Percentiles rank a stretch among this genome's conserved stretches.
phyloP scores from a whole-genome alignment of 2,797 vertebrate genomes.

The Podargus strigoides region DNA sequence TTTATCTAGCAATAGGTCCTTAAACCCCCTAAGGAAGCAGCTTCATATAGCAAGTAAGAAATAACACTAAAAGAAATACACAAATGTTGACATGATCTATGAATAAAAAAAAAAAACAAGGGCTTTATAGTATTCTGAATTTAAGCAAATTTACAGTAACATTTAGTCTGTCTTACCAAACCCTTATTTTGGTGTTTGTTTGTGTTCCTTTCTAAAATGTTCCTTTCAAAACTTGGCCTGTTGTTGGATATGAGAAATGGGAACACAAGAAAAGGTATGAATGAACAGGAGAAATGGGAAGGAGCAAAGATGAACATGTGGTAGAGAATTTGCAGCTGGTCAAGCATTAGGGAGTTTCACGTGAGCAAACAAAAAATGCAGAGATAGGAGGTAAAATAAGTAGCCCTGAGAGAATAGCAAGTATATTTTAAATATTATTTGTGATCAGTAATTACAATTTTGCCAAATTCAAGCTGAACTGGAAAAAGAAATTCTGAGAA shows the following conservation, averaged over 20 bases:
- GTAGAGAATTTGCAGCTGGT: background rate
- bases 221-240: background rate
- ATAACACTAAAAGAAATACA: background rate
- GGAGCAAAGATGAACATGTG: background rate
- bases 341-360: background rate
- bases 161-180: background rate
- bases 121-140: background rate
- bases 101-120: background rate
- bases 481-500: background rate
- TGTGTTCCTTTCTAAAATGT: background rate
- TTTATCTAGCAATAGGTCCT: background rate
- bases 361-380: background rate
- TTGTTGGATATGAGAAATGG: background rate
- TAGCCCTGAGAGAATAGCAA: background rate
- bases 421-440: background rate
- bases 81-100: background rate
- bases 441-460: background rate
- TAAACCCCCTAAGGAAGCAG: background rate
- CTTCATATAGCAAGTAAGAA: background rate
- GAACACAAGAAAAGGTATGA: background rate
- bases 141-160: background rate
- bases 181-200: background rate
- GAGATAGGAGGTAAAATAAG: background rate
- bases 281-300: background rate
- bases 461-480: background rate